Conservation (phyloP, 1,140 invertebrate genomes). For the Caenorhabditis tropicalis region DNA sequence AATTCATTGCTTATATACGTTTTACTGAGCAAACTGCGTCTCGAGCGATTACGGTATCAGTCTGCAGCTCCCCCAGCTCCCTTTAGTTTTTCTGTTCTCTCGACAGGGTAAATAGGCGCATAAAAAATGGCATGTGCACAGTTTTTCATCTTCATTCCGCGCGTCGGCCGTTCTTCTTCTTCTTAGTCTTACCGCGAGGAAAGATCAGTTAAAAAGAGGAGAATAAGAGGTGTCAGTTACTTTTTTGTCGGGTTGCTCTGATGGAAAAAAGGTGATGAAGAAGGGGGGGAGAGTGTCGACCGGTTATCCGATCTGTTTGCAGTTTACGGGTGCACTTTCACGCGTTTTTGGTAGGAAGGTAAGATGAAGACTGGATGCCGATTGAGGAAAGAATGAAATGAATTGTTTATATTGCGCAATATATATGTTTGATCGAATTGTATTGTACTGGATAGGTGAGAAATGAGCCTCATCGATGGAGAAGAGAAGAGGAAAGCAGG, state of each 20-base stretch:
- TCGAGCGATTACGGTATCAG: conserved; percentile 31
- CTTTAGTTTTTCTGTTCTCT: conserved; percentile 26
- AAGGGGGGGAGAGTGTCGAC: neutral
- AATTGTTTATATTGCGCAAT: conserved; percentile 32
- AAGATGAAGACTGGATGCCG: neutral
- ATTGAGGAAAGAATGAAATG: too few relatives aligned
- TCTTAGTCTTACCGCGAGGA: conserved; percentile 13
- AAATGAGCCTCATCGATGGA: neutral
- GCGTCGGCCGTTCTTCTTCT: conserved; percentile 16
- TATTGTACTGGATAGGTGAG: neutral
- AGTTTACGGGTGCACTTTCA: conserved; percentile 16
- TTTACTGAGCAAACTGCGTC: conserved; percentile 5
- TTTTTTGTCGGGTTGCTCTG: neutral
- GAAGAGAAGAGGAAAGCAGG: neutral
- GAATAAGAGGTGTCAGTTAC: neutral
- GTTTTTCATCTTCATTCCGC: neutral
- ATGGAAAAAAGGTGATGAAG: neutral
- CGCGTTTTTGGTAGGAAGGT: neutral
- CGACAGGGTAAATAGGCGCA: conserved; percentile 15
- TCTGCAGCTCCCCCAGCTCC: conserved; percentile 24
- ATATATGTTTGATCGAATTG: conserved; percentile 24
- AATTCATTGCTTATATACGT: conserved; percentile 23
- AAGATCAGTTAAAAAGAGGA: conserved; percentile 3
- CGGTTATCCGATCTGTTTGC: conserved; percentile 18
- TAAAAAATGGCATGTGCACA: conserved; percentile 5